Conservation (phyloP, 2,113 vertebrate species). For the Orcinus orca region DNA sequence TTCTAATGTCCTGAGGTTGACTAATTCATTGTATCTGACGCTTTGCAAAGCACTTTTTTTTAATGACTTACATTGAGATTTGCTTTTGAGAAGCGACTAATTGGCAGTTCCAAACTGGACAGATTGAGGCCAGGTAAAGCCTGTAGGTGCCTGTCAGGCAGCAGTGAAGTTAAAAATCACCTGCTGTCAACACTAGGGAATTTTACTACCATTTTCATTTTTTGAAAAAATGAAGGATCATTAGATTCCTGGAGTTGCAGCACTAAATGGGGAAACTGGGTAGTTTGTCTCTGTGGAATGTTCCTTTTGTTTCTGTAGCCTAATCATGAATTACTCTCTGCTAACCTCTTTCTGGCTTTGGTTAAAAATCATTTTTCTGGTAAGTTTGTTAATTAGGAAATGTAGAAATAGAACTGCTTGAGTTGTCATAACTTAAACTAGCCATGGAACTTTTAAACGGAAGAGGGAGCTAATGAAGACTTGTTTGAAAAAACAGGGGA, state of each 20-base stretch:
- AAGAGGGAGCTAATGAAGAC: slow-evolving; percentile 16
- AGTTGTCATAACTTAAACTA: slow-evolving; percentile 44
- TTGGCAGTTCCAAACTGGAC: slow-evolving; percentile 72
- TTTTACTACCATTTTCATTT: slow-evolving; percentile 64
- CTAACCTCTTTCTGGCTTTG: slow-evolving; percentile 49
- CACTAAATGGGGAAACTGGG: slow-evolving; percentile 43
- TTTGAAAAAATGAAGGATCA: slow-evolving; percentile 66
- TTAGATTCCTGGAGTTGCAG: slow-evolving; percentile 49
- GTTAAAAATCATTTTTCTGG: slow-evolving; percentile 57
- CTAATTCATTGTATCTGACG: slow-evolving; percentile 55
- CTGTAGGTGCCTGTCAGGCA: slow-evolving; percentile 65
- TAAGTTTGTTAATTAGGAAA: slow-evolving; percentile 58
- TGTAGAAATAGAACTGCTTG: slow-evolving; percentile 61
- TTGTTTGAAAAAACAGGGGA: background rate
- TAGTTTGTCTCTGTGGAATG: slow-evolving; percentile 35
- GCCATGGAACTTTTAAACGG: background rate
- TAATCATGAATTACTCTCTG: slow-evolving; percentile 59
- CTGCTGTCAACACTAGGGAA: slow-evolving; percentile 39
- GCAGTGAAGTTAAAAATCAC: slow-evolving; percentile 67
- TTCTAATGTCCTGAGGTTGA: slow-evolving; percentile 42
- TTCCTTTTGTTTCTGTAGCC: slow-evolving; percentile 57
- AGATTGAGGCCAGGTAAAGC: slow-evolving; percentile 77
- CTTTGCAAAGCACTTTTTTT: slow-evolving; percentile 54
- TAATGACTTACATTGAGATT: slow-evolving; percentile 58
- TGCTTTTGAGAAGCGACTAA: slow-evolving; percentile 76